Evolutionary conservation across 2,888 invertebrate species (phyloP), one percentile per base, ranked within the genome.

Genomic region (Troides aeacus): DNA sequence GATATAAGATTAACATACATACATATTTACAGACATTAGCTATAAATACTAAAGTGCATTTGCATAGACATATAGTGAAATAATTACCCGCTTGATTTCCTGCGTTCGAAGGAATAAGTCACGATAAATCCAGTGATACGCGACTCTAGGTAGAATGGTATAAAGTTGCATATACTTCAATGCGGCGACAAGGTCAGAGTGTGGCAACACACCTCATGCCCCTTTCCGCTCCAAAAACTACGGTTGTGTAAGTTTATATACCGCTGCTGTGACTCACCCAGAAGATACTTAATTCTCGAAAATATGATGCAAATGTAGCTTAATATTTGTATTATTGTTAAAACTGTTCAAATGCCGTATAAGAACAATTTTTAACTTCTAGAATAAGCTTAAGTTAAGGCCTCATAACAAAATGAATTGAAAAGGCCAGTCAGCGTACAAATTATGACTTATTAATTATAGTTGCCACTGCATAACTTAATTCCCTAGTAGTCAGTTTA

Each of bases 201-300:
- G 89, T 78, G 77, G 89, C 86, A 90, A 90, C 83, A 75, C 77
- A 75, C 76, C 77, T 75, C 75, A 79, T 78, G 87, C 86, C 86
- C 89, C 87, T 91, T 92, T 92, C 84, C 90, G 92, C 92, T 92
- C 92, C 86, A 90, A 90, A 92, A 89, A 91, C 82, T 79, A 73
- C 83, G 80, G 82, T 92, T 90, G 87, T 85, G 91, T 88, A 91
- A 91, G 72, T 72, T 63, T 67, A 66, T 69, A 62, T 62, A 46
- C 46, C 65, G 61, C 30, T 62, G 59, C 30, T 61, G 50, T 70
- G 70, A 70, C 62, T 70, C 70, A 67, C 61, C 46, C 59, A 70
- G 66, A 63, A 70, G 70, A 70, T 66, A 66, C 70, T 57, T 58
- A 23, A 36, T 56, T 69, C 36, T 30, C 50, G 57, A 66, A 62